Evolutionary conservation across 1,140 invertebrate genomes (phyloP).

Genomic region (Drosophila sulfurigaster): DNA sequence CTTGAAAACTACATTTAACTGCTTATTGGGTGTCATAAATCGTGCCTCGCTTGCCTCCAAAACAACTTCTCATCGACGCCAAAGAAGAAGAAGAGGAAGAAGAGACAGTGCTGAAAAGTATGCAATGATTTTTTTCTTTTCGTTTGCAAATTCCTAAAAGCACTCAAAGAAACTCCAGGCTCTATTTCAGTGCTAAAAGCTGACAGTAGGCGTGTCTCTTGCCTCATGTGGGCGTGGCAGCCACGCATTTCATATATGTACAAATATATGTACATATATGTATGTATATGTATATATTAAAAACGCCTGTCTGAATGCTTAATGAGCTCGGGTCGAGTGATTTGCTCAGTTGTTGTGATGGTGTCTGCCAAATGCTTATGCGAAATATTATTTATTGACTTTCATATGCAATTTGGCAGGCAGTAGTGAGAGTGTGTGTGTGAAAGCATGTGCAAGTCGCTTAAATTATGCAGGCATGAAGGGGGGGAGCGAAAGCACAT

Average conservation of each 20-base stretch:
- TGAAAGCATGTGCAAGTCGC: conserved; percentile 27
- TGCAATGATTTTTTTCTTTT: conserved; percentile 21
- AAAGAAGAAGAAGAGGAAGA: background rate
- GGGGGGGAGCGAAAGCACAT: conserved; percentile 4
- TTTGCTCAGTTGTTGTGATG: conserved; percentile 33
- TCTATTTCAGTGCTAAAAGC: background rate
- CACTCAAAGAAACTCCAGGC: background rate
- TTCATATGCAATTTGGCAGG: conserved; percentile 78
- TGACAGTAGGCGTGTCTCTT: conserved; percentile 23
- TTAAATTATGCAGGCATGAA: conserved; percentile 63
- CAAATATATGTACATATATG: background rate
- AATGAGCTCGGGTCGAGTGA: conserved; percentile 57
- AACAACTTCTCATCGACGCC: background rate
- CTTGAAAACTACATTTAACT: background rate
- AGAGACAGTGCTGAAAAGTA: conserved; percentile 21
- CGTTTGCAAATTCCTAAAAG: conserved; percentile 2
- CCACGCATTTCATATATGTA: conserved; percentile 43
- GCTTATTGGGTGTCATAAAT: background rate
- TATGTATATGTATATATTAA: conserved; percentile 43
- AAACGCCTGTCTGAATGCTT: conserved; percentile 61
- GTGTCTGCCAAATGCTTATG: conserved; percentile 15
- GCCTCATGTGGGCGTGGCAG: conserved; percentile 1
- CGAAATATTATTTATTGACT: conserved; percentile 75
- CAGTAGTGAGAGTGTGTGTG: conserved; percentile 18
- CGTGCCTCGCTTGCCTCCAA: background rate